Base-by-base conservation (phyloP, 2,888 invertebrate species). In the Prosapia bicincta region DNA sequence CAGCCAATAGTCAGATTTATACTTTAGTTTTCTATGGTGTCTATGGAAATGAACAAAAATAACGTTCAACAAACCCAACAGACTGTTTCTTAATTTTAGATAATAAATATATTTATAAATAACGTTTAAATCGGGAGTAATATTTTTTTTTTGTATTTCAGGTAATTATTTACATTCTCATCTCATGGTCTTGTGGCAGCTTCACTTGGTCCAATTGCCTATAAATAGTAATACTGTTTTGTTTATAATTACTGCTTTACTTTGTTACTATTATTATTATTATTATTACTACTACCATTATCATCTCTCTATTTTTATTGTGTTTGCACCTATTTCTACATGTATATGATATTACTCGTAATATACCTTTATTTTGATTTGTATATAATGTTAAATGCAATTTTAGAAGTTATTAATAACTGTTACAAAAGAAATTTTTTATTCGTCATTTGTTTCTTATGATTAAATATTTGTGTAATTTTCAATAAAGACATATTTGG, bases 171-270 rank as follows among this genome's bases (percentile, higher is more conserved):
- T 97, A 97, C 85, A 88, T 97, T 78, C 92, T 97, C 78, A 90
- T 96, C 1, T 93, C 94, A 66, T 93, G 96, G 88, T 90, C 93
- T 0, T 97, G 97, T 83, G 96, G 96, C 10, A 95, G 95, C 54
- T 9, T 54, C 20, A 54, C 54, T 13, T 54, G 54, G 54, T 54
- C 54, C 7, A 20, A 20, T 20, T 54, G 54, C 20, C 20, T 54
- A 2, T 54, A 20, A 54, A 20, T 20, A 2, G 54, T 13, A 54
- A 54, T 20, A 54, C 20, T 1, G 13, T 54, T 54, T 20, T 54
- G 13, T 20, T 20, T 54, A 54, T 54, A 20, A 20, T 20, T 54
- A 54, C 54, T 20, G 38, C 13, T 38, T 2, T 38, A 54, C 13
- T 54, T 20, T 20, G 3, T 54, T 54, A 20, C n/a, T 20, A 54